These are phyloP conservation scores for Ciconia maguari DNA, from an alignment of 2,113 vertebrate species.

Conservation along the genomic window DNA sequence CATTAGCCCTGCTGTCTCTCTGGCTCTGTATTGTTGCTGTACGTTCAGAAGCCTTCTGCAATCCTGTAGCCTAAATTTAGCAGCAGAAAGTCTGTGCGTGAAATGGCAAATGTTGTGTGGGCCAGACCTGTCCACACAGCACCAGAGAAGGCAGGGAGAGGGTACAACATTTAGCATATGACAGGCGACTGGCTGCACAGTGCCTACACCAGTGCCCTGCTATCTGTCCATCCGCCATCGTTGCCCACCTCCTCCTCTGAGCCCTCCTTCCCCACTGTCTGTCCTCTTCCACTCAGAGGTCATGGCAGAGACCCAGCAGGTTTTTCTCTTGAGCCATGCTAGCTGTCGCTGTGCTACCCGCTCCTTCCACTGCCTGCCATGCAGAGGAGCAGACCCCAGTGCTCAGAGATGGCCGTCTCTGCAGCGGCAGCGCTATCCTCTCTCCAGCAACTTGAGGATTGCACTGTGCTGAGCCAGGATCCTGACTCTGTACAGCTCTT, in stretches of 20 bases:
- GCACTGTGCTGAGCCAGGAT: not conserved
- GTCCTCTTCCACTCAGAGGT: not conserved
- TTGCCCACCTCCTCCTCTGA: not conserved
- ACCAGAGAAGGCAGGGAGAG: not conserved
- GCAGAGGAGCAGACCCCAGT: not conserved
- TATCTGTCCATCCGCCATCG: not conserved
- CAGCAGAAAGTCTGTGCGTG: not conserved
- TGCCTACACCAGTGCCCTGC: fast-evolving
- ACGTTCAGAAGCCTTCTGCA: not conserved
- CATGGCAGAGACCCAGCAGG: not conserved
- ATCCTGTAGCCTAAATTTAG: not conserved
- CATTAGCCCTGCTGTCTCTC: not conserved
- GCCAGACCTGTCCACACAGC: not conserved
- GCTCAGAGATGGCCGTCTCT: fast-evolving
- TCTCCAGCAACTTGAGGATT: not conserved
- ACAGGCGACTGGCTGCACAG: not conserved
- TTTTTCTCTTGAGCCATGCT: not conserved
- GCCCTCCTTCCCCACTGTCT: not conserved
- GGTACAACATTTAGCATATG: not conserved
- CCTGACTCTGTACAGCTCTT: not conserved
- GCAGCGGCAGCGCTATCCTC: not conserved
- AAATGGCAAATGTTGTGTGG: not conserved
- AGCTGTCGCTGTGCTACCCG: not conserved
- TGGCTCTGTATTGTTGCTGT: not conserved
- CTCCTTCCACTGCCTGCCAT: not conserved